phyloP scores from a whole-genome alignment of 1,140 invertebrate species.

The Chlorops oryzae region DNA sequence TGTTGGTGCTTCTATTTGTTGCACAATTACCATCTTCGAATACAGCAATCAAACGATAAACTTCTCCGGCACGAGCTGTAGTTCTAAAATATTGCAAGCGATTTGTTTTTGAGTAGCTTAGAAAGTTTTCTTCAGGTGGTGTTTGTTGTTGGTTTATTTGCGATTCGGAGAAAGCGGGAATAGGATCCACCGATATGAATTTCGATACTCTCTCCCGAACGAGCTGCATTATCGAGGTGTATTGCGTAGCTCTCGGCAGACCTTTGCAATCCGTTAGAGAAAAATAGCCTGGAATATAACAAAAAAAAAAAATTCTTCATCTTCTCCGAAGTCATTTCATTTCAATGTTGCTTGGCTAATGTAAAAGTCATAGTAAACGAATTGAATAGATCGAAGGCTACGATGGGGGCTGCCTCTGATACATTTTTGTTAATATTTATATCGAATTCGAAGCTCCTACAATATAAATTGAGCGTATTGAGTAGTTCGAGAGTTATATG shows the following conservation, averaged over 20 bases:
- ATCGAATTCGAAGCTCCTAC: no score
- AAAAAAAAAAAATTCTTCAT: constrained; percentile 4
- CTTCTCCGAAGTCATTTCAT: no score
- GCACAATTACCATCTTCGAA: constrained; percentile 47
- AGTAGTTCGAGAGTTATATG: no score
- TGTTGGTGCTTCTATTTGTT: constrained; percentile 11
- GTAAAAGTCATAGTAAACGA: no score
- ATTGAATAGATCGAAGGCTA: no score
- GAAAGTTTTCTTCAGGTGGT: constrained; percentile 36
- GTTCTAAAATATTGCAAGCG: constrained; percentile 43
- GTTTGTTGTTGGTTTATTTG: constrained; percentile 33
- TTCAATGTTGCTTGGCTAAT: no score
- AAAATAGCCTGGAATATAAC: constrained; percentile 35
- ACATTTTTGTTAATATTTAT: no score
- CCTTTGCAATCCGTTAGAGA: constrained; percentile 44
- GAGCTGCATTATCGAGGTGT: constrained; percentile 38
- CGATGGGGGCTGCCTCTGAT: no score
- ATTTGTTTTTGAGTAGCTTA: constrained; percentile 24
- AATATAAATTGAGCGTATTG: no score
- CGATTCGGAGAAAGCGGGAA: constrained; percentile 44
- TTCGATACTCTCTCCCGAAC: constrained; percentile 46
- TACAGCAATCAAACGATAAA: constrained; percentile 42
- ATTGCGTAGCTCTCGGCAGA: constrained; percentile 37
- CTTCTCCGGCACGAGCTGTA: constrained; percentile 41
- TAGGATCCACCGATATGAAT: constrained; percentile 44